Conservation (phyloP, 2,888 invertebrate genomes). For the Spisula subtruncata region DNA sequence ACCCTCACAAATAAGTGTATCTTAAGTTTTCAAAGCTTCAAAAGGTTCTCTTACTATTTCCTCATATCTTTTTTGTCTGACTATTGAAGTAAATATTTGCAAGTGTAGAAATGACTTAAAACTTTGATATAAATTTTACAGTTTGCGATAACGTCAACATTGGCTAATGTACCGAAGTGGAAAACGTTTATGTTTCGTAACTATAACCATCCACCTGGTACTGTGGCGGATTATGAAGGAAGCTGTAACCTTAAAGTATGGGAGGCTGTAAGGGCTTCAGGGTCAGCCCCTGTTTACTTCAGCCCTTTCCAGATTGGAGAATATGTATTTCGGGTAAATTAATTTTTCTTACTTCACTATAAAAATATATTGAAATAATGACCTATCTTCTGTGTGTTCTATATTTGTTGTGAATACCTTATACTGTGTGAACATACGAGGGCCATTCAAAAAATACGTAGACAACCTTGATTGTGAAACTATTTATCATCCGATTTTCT, state of each 20-base stretch:
- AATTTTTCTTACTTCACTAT: background rate
- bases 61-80: no score
- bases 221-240: conserved; percentile 90
- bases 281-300: conserved; percentile 97
- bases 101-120: no score
- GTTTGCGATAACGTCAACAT: conserved; percentile 82
- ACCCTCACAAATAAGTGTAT: no score
- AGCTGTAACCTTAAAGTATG: conserved; percentile 92
- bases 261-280: conserved; percentile 95
- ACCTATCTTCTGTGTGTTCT: background rate
- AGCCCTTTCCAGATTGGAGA: conserved; percentile 89
- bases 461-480: no score
- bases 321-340: conserved; percentile 83
- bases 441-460: no score
- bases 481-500: no score
- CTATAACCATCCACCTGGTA: conserved; percentile 91
- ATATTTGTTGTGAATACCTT: background rate
- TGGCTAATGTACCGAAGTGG: conserved; percentile 82
- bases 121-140: conserved; percentile 61
- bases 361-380: no score
- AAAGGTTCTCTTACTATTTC: no score
- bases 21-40: no score
- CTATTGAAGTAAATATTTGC: no score
- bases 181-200: conserved; percentile 92
- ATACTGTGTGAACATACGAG: background rate